These are phyloP conservation scores for Piezodorus guildinii DNA, from an alignment of 1,140 invertebrate genomes.

Conservation along the genomic window DNA sequence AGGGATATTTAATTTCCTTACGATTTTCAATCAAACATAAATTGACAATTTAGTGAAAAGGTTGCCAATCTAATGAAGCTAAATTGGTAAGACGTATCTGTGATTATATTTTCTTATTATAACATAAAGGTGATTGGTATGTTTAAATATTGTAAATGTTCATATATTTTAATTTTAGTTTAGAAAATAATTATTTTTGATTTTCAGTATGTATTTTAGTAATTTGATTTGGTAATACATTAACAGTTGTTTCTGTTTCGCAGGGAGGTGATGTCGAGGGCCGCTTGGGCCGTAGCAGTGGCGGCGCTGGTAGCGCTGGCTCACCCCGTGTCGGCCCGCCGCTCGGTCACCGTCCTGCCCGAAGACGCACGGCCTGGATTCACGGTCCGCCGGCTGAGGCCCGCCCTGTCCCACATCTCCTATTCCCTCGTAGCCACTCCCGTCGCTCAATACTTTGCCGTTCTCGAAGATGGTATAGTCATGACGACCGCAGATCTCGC, in stretches of 20 bases:
- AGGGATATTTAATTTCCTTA: too few species aligned
- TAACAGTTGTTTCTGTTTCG: not conserved
- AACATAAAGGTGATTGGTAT: too few species aligned
- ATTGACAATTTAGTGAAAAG: too few species aligned
- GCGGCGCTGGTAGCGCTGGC: not conserved
- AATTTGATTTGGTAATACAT: too few species aligned
- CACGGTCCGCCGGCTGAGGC: constrained; percentile 60
- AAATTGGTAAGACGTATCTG: too few species aligned
- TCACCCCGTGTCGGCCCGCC: constrained; percentile 9
- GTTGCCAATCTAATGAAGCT: too few species aligned
- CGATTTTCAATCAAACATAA: too few species aligned
- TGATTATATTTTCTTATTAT: too few species aligned
- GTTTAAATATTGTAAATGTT: too few species aligned
- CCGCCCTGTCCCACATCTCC: constrained; percentile 38
- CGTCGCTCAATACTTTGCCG: constrained; percentile 70
- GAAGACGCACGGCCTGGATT: constrained; percentile 77
- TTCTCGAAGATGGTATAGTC: constrained; percentile 74
- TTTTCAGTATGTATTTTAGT: too few species aligned
- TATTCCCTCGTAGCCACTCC: constrained; percentile 62
- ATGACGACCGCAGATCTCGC: constrained; percentile 78
- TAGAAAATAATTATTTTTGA: too few species aligned
- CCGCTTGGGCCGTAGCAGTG: not conserved
- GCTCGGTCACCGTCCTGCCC: constrained; percentile 34
- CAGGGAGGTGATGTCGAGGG: constrained; percentile 5
- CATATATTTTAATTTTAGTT: too few species aligned